A percentile compares a stretch with the other conserved stretches of the same genome.
Conservation (phyloP, 2,888 invertebrate genomes). For the Tanytarsus gracilentus region DNA sequence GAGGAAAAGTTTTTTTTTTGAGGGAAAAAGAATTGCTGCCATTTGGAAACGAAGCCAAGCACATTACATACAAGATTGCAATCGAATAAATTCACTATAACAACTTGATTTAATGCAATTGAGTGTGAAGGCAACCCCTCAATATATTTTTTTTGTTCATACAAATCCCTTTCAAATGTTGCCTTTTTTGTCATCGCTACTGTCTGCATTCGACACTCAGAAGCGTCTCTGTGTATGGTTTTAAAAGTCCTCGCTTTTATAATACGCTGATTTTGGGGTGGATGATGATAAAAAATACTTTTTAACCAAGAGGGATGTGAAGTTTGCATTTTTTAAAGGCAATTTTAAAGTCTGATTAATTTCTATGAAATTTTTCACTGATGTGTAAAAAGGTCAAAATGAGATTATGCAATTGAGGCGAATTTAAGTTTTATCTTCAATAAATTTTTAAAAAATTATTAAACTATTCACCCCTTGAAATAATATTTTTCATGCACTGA, state of each 20-base stretch:
- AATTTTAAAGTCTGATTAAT: no score
- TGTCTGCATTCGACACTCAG: conserved; percentile 8
- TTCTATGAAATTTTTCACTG: no score
- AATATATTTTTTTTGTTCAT: neutral
- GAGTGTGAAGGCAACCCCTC: conserved; percentile 27
- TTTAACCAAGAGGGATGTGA: no score
- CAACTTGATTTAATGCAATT: conserved; percentile 29
- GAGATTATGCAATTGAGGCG: no score
- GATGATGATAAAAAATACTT: neutral
- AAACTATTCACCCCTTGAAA: no score
- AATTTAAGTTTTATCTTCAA: no score
- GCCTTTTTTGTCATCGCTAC: conserved; percentile 1
- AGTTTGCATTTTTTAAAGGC: no score
- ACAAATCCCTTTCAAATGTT: neutral
- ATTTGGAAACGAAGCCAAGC: conserved; percentile 23
- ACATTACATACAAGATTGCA: conserved; percentile 26
- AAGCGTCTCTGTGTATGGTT: neutral
- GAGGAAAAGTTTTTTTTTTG: neutral
- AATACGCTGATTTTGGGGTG: neutral
- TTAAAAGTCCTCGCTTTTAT: conserved; percentile 5
- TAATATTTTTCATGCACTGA: neutral
- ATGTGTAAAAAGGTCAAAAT: no score
- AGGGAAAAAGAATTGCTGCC: conserved; percentile 19
- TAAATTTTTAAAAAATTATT: no score
- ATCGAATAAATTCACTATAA: conserved; percentile 24